Base-by-base conservation (phyloP, 1,140 invertebrate species). In the Atta cephalotes region DNA sequence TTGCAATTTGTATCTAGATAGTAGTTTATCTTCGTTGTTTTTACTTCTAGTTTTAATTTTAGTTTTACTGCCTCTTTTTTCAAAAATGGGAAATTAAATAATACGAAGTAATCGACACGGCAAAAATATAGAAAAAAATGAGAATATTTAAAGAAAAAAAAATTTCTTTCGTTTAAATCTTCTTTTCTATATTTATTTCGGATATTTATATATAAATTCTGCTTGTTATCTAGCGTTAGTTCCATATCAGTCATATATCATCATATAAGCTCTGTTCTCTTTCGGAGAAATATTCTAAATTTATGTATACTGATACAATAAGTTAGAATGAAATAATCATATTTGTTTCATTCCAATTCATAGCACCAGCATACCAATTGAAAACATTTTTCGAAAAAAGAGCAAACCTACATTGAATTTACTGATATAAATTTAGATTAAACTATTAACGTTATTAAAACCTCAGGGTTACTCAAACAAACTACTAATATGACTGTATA, bases 391-490 rank as follows among this genome's bases (percentile, higher is more conserved):
- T 45, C 39, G 10, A 45, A 45, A 45, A 45, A 45, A 45, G 39
- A 45, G 7, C 39, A 10, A 45, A 45, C 39, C 39, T 45, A 7
- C 7, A 45, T 45, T 45, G 10, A 45, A 45, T 10, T 39, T 39
- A 10, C 9, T 45, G 39, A 10, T 2, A 45, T 51, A 51, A 18
- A 28, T 21, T 51, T 72, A 56, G 53, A 56, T 56, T 56, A 58
- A 53, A 53, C 1, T 53, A 1, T 3, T 5, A 51, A 7, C 25
- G 25, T 53, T 2, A 51, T 71, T 28, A 35, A 76, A 76, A 76
- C 31, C 3, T 76, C n/a, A 76, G n/a, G 12, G 14, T 76, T 58
- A 76, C 14, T 71, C 14, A 71, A 35, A 76, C 31, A 31, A 58
- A 21, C 0, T 10, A 45, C 9, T 58, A 58, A 58, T 58, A 2